Evolutionary conservation across 1,140 invertebrate species (phyloP), one percentile per base, ranked within the genome.

Genomic region (Diuraphis noxia): DNA sequence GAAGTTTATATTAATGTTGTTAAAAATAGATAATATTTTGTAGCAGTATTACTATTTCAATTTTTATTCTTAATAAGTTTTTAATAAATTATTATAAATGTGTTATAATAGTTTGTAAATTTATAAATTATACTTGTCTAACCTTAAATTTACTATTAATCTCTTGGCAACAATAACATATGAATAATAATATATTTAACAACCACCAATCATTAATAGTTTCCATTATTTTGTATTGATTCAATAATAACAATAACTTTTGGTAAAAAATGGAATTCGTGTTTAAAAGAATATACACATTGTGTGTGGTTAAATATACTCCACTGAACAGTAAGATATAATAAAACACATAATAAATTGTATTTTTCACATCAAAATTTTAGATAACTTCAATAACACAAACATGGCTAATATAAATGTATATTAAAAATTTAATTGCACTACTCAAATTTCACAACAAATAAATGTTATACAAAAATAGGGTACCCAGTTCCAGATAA

Each of bases 21-120:
- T 63, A 63, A 49, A 49, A 6, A 21, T 63, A n/a, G 30, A n/a
- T 63, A 63, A 72, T 72, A 72, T 72, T 72, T 72, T 72, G 30
- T n/a, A 72, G 56, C 56, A 72, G 56, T 72, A 72, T 72, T 72
- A 72, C 56, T 72, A 72, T 72, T 72, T 72, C 56, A 72, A 72
- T 72, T 72, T 72, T 72, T 5, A 72, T n/a, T 72, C n/a, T 72
- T 72, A 63, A 63, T 63, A 72, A 72, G 56, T 72, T 72, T n/a
- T n/a, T 72, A 72, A 72, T 72, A 72, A 0, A 34, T 72, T 72
- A n/a, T 17, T 72, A 72, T 0, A 72, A n/a, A 17, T 72, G 13
- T n/a, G n/a, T n/a, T n/a, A n/a, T n/a, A n/a, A n/a, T n/a, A 63
- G 4, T n/a, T n/a, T 63, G 30, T n/a, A n/a, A n/a, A n/a, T n/a